Conservation (phyloP, 2,797 vertebrate species). For the Odontamblyopus rebecca region DNA sequence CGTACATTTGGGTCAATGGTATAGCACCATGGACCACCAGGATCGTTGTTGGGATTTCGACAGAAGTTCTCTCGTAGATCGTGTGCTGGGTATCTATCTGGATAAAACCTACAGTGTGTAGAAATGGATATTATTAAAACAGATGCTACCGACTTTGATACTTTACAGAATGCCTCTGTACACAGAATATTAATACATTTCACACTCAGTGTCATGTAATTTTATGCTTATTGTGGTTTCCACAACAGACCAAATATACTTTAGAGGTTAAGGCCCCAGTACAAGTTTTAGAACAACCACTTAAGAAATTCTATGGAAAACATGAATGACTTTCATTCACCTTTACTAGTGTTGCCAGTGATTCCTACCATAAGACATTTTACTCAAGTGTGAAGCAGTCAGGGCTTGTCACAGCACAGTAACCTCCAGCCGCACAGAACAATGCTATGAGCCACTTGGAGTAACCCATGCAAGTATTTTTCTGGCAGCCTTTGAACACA, state of each 20-base stretch:
- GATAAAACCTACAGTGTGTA: constrained; percentile 79
- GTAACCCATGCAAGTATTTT: constrained; percentile 51
- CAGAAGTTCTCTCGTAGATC: constrained; percentile 96
- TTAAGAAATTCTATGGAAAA: constrained; percentile 26
- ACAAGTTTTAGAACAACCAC: constrained; percentile 8
- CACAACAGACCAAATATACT: constrained; percentile 56
- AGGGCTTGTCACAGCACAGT: constrained; percentile 57
- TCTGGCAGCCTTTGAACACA: constrained; percentile 49
- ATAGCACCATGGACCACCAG: constrained; percentile 95
- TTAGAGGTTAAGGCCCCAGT: constrained; percentile 25
- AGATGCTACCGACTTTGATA: constrained; percentile 51
- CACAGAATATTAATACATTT: constrained; percentile 20
- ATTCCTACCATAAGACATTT: constrained; percentile 30
- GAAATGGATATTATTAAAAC: constrained; percentile 41
- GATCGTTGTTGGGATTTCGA: constrained; percentile 92
- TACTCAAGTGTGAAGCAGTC: constrained; percentile 54
- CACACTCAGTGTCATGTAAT: constrained; percentile 43
- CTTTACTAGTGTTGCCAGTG: constrained; percentile 46
- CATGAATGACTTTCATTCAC: constrained; percentile 37
- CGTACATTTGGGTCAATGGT: constrained; percentile 89
- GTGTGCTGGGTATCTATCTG: constrained; percentile 82
- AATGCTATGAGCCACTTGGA: constrained; percentile 54
- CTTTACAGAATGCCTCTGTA: constrained; percentile 32
- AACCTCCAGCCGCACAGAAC: constrained; percentile 57
- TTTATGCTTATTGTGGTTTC: constrained; percentile 20